A percentile compares a stretch with the other conserved stretches of the same genome.
Evolutionary conservation across 2,888 invertebrate species (phyloP).

Genomic region (Epinotia brunnichana): DNA sequence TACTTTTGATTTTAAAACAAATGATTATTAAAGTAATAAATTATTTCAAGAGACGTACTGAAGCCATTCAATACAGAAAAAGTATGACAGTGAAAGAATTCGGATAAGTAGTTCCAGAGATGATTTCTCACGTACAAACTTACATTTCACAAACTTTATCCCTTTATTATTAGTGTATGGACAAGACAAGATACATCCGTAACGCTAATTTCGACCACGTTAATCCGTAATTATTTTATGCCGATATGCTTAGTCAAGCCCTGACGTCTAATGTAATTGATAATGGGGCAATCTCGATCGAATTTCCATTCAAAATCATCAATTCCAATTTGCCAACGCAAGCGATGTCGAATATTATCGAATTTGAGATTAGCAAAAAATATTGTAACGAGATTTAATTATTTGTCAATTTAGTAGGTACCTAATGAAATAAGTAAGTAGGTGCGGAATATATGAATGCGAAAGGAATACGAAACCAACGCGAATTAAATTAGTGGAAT

Average conservation of each 20-base stretch:
- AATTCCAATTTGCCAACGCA: constrained; percentile 4
- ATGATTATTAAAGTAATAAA: no score
- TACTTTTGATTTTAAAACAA: no score
- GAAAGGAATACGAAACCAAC: no score
- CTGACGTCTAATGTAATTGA: neutral
- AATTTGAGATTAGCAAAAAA: constrained; percentile 11
- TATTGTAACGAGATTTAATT: constrained; percentile 15
- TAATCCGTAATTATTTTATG: constrained; percentile 7
- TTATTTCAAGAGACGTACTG: no score
- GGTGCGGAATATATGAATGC: no score
- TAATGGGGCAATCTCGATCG: constrained; percentile 12
- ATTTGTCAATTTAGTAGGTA: neutral
- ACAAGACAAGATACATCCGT: neutral
- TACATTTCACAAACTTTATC: no score
- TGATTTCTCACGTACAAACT: no score
- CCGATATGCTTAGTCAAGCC: neutral
- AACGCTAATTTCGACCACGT: neutral
- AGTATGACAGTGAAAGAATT: no score
- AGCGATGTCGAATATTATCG: constrained; percentile 10
- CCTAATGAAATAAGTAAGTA: neutral
- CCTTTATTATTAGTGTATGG: no score
- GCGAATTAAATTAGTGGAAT: no score
- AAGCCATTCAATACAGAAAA: no score
- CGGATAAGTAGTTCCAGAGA: no score
- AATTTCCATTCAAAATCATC: constrained; percentile 10